These are phyloP conservation scores for Catharus fuscescens DNA, from an alignment of 2,113 vertebrate genomes.

Conservation along the genomic window DNA sequence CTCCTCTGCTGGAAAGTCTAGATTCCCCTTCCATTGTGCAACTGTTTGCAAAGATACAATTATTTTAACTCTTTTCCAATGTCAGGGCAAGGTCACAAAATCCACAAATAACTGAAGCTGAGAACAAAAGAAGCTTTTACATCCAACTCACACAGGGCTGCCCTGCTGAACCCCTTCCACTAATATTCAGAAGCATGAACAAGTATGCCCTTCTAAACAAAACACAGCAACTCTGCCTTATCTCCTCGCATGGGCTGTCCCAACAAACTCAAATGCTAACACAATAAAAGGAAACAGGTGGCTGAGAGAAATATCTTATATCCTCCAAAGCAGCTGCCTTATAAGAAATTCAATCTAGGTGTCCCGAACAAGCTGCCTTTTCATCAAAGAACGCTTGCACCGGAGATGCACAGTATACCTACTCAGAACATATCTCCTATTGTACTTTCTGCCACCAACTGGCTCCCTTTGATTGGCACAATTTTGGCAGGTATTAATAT, in stretches of 20 bases:
- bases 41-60: slow-evolving; percentile 77
- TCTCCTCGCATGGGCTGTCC: slow-evolving; percentile 54
- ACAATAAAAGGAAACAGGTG: slow-evolving; percentile 85
- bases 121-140: slow-evolving; percentile 66
- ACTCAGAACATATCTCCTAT: slow-evolving; percentile 66
- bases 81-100: slow-evolving; percentile 68
- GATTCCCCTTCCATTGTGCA: slow-evolving; percentile 58
- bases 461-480: slow-evolving; percentile 70
- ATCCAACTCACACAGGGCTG: slow-evolving; percentile 49
- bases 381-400: slow-evolving; percentile 66
- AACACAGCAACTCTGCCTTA: slow-evolving; percentile 58
- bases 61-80: slow-evolving; percentile 75
- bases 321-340: slow-evolving; percentile 80
- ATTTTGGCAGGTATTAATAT: slow-evolving; percentile 72
- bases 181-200: slow-evolving; percentile 65
- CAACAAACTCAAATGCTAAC: slow-evolving; percentile 48
- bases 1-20: not conserved
- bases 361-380: slow-evolving; percentile 78
- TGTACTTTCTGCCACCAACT: slow-evolving; percentile 70
- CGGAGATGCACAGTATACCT: slow-evolving; percentile 67
- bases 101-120: slow-evolving; percentile 65
- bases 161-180: slow-evolving; percentile 68
- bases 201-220: slow-evolving; percentile 63
- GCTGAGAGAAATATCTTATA: slow-evolving; percentile 75
- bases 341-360: slow-evolving; percentile 84